phyloP scores from a whole-genome alignment of 1,140 invertebrate genomes.

The Periplaneta americana region DNA sequence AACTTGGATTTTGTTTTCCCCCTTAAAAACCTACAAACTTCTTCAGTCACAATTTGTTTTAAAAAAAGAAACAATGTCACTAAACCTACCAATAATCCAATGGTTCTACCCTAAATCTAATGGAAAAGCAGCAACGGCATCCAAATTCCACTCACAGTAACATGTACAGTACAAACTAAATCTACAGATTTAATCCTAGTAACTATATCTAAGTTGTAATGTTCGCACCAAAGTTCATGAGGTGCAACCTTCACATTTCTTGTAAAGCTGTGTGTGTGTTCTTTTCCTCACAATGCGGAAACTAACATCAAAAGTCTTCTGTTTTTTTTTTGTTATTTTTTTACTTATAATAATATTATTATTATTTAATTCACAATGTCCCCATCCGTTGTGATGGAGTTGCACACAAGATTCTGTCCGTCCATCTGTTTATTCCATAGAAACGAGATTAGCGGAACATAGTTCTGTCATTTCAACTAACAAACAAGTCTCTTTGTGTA shows the following conservation, averaged over 20 bases:
- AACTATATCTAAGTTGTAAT: background rate
- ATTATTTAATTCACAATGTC: no score
- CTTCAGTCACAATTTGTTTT: slow-evolving; percentile 2
- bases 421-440: background rate
- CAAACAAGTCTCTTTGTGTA: background rate
- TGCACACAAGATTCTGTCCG: background rate
- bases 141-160: slow-evolving; percentile 3
- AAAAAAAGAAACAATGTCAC: background rate
- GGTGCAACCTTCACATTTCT: background rate
- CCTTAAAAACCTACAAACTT: slow-evolving; percentile 3
- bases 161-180: background rate
- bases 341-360: no score
- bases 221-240: background rate
- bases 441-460: background rate
- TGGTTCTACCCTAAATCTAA: background rate
- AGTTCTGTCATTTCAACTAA: background rate
- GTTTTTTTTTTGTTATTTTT: background rate
- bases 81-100: background rate
- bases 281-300: background rate
- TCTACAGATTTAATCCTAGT: background rate
- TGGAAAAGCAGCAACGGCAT: slow-evolving; percentile 5
- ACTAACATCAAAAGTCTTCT: background rate
- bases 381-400: background rate
- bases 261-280: background rate
- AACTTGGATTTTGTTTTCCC: background rate